These are phyloP conservation scores for Chelonia mydas DNA, from an alignment of 2,797 vertebrate species.

Conservation along the genomic window DNA sequence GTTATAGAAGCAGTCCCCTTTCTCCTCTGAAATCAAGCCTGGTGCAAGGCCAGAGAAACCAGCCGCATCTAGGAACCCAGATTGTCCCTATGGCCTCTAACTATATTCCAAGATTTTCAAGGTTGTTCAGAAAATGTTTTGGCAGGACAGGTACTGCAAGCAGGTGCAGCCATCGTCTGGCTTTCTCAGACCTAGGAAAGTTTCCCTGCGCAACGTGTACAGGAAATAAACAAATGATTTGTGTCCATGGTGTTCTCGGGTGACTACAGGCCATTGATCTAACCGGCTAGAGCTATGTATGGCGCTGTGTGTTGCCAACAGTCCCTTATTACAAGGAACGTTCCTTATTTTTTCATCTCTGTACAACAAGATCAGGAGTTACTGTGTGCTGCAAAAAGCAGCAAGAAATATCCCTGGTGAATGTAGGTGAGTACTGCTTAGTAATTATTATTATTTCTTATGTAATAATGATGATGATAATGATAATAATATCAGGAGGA, in stretches of 20 bases:
- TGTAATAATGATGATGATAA: too few relatives aligned
- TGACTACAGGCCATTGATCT: slow-evolving; percentile 85
- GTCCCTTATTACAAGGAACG: too few relatives aligned
- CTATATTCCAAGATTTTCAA: slow-evolving; percentile 53
- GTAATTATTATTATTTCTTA: too few relatives aligned
- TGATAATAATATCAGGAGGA: too few relatives aligned
- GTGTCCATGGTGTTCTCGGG: slow-evolving; percentile 83
- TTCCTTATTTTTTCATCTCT: too few relatives aligned
- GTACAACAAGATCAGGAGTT: too few relatives aligned
- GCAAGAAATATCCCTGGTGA: too few relatives aligned
- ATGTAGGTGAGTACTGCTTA: too few relatives aligned
- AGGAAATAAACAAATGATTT: slow-evolving; percentile 81
- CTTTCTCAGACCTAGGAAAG: slow-evolving; percentile 75
- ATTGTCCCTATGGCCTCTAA: slow-evolving; percentile 58
- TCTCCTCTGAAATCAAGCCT: neutral
- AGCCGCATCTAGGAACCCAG: slow-evolving; percentile 44
- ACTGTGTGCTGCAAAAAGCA: too few relatives aligned
- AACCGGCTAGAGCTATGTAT: slow-evolving; percentile 62
- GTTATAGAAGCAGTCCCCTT: neutral
- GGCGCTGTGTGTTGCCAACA: slow-evolving; percentile 37
- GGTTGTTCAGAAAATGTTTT: slow-evolving; percentile 65
- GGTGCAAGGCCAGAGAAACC: slow-evolving; percentile 29
- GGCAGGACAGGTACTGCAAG: slow-evolving; percentile 51
- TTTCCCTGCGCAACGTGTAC: slow-evolving; percentile 75
- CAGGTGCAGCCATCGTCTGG: slow-evolving; percentile 72